These are phyloP conservation scores for Lerista edwardsae DNA, from an alignment of 2,797 vertebrate species.

Conservation along the genomic window DNA sequence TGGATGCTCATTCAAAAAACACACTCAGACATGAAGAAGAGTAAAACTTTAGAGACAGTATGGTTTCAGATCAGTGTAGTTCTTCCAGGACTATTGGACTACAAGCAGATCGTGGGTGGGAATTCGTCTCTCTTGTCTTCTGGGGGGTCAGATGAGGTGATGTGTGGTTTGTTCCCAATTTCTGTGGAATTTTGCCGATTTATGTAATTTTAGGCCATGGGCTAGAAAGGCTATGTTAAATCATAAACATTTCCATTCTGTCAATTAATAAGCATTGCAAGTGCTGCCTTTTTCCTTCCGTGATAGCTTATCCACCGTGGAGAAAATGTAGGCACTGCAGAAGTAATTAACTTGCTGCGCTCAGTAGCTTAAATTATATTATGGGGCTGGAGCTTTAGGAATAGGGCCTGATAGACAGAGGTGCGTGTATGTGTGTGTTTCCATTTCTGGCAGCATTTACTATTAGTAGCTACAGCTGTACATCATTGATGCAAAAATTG, in stretches of 20 bases:
- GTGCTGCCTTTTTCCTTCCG: too few species aligned
- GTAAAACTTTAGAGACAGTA: too few species aligned
- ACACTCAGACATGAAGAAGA: not conserved
- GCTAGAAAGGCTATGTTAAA: not conserved
- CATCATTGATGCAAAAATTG: slow-evolving; percentile 42
- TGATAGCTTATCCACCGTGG: not conserved
- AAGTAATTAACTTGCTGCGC: slow-evolving; percentile 19
- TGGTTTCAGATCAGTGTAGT: not conserved
- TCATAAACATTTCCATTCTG: not conserved
- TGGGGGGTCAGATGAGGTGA: not conserved
- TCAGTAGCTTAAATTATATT: slow-evolving; percentile 34
- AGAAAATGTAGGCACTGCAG: not conserved
- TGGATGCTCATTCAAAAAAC: not conserved
- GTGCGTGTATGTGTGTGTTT: not conserved
- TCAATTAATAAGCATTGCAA: slow-evolving; percentile 12
- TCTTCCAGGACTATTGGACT: not conserved
- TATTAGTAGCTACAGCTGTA: slow-evolving; percentile 64
- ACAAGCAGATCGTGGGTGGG: not conserved
- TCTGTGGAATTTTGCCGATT: not conserved
- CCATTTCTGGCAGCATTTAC: slow-evolving; percentile 40
- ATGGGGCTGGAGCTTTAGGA: not conserved
- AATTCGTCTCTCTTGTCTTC: not conserved
- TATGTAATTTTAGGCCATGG: not conserved
- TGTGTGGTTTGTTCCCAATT: not conserved
- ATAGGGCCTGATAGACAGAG: slow-evolving; percentile 38